Evolutionary conservation across 2,888 invertebrate genomes (phyloP).

Genomic region (Rhingia campestris): DNA sequence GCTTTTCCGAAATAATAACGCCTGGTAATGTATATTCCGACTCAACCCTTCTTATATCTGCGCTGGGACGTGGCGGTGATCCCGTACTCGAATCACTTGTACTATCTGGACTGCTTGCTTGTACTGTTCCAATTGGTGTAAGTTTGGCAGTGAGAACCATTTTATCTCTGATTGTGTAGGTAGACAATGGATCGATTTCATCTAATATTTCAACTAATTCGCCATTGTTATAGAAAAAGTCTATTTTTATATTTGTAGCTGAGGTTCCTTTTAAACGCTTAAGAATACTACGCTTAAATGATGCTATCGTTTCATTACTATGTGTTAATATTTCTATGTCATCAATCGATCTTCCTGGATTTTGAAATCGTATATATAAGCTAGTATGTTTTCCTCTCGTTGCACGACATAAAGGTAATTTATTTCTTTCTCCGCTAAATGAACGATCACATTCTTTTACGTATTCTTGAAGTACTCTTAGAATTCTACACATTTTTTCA

Average conservation of each 20-base stretch:
- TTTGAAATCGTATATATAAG: constrained; percentile 93
- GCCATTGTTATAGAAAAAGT: constrained; percentile 92
- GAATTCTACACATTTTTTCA: constrained; percentile 94
- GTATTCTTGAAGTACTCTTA: constrained; percentile 97
- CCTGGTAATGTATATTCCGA: constrained; percentile 95
- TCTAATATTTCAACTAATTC: constrained; percentile 93
- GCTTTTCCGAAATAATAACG: constrained; percentile 93
- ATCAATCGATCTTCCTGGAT: constrained; percentile 93
- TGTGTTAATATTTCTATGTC: constrained; percentile 96
- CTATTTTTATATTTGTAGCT: constrained; percentile 91
- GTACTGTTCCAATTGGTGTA: constrained; percentile 88
- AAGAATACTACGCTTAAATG: constrained; percentile 90
- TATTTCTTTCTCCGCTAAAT: constrained; percentile 93
- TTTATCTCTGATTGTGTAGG: constrained; percentile 92
- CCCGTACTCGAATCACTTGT: constrained; percentile 97
- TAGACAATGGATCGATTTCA: constrained; percentile 93
- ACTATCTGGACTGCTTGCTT: constrained; percentile 93
- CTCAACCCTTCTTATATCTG: constrained; percentile 89
- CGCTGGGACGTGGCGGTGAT: constrained; percentile 92
- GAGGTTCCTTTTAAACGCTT: constrained; percentile 84
- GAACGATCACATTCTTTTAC: constrained; percentile 96
- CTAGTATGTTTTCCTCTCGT: constrained; percentile 95
- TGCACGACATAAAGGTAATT: constrained; percentile 92
- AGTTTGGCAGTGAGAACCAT: constrained; percentile 92
- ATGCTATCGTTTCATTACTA: constrained; percentile 95